Evolutionary conservation across 2,797 vertebrate species (phyloP), one percentile per base, ranked within the genome.

Genomic region (Hafferia zeledoni): DNA sequence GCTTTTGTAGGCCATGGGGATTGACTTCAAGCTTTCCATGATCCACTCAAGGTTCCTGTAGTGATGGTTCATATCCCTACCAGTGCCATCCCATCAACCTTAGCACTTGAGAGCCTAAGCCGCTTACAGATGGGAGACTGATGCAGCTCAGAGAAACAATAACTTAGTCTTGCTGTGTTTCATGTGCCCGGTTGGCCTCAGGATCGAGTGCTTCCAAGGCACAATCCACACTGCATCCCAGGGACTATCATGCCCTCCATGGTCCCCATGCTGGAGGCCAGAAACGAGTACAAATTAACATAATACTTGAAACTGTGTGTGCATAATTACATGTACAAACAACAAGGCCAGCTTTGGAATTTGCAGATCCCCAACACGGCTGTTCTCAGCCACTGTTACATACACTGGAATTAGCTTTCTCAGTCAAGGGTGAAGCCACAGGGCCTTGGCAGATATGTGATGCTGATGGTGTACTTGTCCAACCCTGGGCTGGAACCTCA

Each of bases 181-280:
- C 57, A 53, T 1, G 2, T 0, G 1, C 56, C 88, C 64, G 3
- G 0, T 14, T 5, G 2, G 16, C 43, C 39, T 76, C 9, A 0
- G 4, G 81, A 31, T 39, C 27, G 44, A 89, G 56, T 0, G 1
- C 25, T 76, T 86, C 33, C 47, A 41, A 25, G 0, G 2, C 33
- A 20, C 59, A 72, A n/a, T 13, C 74, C 49, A 17, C 12, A 27
- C 39, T 4, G 5, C 13, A 10, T 94, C 46, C 47, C 7, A 2
- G 50, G 23, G 37, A 47, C 47, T 28, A 11, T 56, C 37, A n/a
- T 2, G 1, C 33, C 24, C 17, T 52, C 67, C 17, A 19, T 1
- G 2, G 13, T 90, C 28, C 41, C 57, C 20, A 33, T 0, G 0
- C 0, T 76, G 41, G 41, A 90, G 46, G 17, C 17, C 59, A 76